Conservation (phyloP, 2,113 vertebrate genomes). For the Scolopax mira region DNA sequence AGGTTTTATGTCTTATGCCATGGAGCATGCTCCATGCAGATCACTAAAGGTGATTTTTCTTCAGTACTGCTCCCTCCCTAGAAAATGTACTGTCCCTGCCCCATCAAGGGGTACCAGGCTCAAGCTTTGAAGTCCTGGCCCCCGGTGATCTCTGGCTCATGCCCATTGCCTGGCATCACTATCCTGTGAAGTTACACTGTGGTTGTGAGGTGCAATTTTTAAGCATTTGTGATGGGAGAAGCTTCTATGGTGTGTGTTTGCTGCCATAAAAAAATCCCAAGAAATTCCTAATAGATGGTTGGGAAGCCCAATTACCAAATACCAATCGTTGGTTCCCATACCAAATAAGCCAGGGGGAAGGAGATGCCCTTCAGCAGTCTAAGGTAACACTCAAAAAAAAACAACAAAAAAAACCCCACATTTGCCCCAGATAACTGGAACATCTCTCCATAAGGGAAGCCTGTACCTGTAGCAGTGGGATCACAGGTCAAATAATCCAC, state of each 20-base stretch:
- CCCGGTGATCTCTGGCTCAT: neutral
- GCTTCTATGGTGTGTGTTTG: neutral
- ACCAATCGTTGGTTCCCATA: neutral
- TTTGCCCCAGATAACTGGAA: neutral
- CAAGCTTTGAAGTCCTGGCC: neutral
- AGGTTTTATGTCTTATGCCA: neutral
- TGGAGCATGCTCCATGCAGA: neutral
- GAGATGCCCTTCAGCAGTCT: neutral
- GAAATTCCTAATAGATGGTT: neutral
- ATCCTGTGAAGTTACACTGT: neutral
- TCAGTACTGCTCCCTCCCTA: neutral
- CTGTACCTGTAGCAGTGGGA: neutral
- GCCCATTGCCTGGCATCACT: neutral
- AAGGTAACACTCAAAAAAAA: neutral
- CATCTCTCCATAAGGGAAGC: neutral
- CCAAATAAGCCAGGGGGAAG: neutral
- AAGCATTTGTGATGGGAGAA: neutral
- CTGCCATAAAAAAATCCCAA: neutral
- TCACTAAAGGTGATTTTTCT: neutral
- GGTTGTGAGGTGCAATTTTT: neutral
- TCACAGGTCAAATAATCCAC: neutral
- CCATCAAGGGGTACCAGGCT: neutral
- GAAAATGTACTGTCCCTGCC: neutral
- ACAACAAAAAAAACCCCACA: rapidly evolving
- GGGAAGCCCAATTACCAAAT: neutral